Conservation (phyloP, 2,888 invertebrate species). For the Tachina fera region DNA sequence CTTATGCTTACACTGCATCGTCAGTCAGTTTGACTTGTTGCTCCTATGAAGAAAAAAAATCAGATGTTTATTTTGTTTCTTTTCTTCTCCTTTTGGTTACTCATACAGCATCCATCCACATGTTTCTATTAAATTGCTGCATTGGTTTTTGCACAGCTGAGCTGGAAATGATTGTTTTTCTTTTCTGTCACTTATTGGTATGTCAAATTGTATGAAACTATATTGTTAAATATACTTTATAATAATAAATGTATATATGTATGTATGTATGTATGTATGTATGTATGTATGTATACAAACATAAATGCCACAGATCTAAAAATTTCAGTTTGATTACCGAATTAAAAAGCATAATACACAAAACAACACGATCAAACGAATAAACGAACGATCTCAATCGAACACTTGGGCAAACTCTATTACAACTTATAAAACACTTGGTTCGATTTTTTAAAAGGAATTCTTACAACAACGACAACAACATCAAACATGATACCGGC, state of each 20-base stretch:
- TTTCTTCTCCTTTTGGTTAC: slow-evolving; percentile 34
- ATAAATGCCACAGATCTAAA: slow-evolving; percentile 68
- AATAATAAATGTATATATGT: slow-evolving; percentile 57
- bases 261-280: too few species aligned
- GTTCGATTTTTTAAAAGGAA: slow-evolving; percentile 48
- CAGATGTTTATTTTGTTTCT: slow-evolving; percentile 54
- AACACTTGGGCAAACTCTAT: slow-evolving; percentile 53
- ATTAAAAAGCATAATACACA: slow-evolving; percentile 9
- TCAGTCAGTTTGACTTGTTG: slow-evolving; percentile 57
- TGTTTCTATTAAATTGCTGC: slow-evolving; percentile 22
- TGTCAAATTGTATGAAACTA: slow-evolving; percentile 43
- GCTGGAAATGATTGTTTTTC: slow-evolving; percentile 40
- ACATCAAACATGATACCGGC: slow-evolving; percentile 8
- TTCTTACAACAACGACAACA: slow-evolving; percentile 42
- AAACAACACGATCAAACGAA: slow-evolving; percentile 23
- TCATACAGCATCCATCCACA: slow-evolving; percentile 10
- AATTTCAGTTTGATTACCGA: slow-evolving; percentile 71
- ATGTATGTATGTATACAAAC: too few species aligned
- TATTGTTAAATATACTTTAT: slow-evolving; percentile 46
- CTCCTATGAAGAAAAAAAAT: slow-evolving; percentile 54
- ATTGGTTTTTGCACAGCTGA: slow-evolving; percentile 59
- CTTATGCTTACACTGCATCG: neutral
- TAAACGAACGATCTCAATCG: slow-evolving; percentile 34
- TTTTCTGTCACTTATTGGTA: slow-evolving; percentile 8
- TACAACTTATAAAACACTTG: slow-evolving; percentile 39